Evolutionary conservation across 2,888 invertebrate genomes (phyloP).

Genomic region (Caenorhabditis sp.): DNA sequence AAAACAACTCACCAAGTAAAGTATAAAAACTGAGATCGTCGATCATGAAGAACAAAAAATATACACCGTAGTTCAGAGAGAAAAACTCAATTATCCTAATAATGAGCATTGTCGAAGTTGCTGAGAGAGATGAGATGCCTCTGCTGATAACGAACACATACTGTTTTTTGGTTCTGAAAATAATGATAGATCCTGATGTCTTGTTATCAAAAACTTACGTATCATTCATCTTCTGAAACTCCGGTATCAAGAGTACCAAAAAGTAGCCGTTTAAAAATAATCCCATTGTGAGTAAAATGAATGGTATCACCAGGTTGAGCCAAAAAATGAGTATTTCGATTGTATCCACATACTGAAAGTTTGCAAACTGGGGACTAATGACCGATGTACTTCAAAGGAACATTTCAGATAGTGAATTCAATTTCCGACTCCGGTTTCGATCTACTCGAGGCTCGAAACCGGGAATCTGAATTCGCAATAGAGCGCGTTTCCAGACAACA

Average conservation of each 20-base stretch:
- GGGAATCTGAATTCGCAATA: too few relatives aligned
- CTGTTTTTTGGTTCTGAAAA: constrained; percentile 42
- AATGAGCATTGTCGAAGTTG: constrained; percentile 9
- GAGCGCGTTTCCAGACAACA: too few relatives aligned
- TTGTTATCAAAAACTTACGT: neutral
- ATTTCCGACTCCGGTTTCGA: too few relatives aligned
- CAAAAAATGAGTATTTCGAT: constrained; percentile 5
- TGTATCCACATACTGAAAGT: constrained; percentile 32
- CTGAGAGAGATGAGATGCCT: constrained; percentile 35
- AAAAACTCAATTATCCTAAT: constrained; percentile 2
- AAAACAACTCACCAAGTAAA: constrained; percentile 19
- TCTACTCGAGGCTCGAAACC: too few relatives aligned
- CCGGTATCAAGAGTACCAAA: constrained; percentile 13
- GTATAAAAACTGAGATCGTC: constrained; percentile 47
- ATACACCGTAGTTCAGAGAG: neutral
- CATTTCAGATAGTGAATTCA: too few relatives aligned
- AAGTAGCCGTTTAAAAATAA: constrained; percentile 31
- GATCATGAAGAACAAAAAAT: constrained; percentile 33
- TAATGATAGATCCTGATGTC: too few relatives aligned
- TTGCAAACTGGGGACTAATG: neutral
- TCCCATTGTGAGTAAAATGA: constrained; percentile 12
- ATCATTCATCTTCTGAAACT: constrained; percentile 35
- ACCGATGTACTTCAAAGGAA: too few relatives aligned
- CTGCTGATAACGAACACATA: constrained; percentile 42
- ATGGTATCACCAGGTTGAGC: constrained; percentile 10